Base-by-base conservation (phyloP, 2,797 vertebrate species). In the Pseudochirops corinnae region DNA sequence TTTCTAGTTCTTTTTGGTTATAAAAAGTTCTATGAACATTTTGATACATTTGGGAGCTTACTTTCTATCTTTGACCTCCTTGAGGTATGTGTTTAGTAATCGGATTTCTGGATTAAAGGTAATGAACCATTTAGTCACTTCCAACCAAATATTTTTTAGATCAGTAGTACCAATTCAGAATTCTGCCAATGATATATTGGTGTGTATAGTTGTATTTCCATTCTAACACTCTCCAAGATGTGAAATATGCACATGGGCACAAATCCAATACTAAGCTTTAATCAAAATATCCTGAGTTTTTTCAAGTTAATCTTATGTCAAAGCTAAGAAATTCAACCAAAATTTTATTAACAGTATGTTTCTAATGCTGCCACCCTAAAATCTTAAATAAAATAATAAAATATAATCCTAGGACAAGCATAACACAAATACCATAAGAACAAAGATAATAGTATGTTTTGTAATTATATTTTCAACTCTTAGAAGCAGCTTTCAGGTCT, bases 201-300 rank as follows among this genome's bases (percentile, higher is more conserved):
- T 39, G 9, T 21, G 6, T 82, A 2, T 82, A 11, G n/a, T 3
- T 46, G 7, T 82, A 82, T 82, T 82, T 82, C 74, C 39, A 74
- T 0, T n/a, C n/a, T 39, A 39, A 39, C 18, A n/a, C 3, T 82
- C n/a, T 82, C 7, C 39, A n/a, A 82, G 39, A 82, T 46, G 6
- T 82, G 16, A 82, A 46, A 82, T 46, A 46, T 82, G 39, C 18
- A 82, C 7, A 46, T 4, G 39, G 18, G 39, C 21, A 24, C 7
- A 46, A 46, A 82, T 2, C 2, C 9, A 82, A 82, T 26, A 46
- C 52, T 93, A 50, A 90, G 21, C 4, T 94, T 96, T 58, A 82
- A 95, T 96, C 52, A 95, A 55, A 82, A 94, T 95, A 95, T 56
- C 91, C 16, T 92, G 87, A 87, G 26, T 31, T 82, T 93, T 94